Percentiles rank a stretch among this genome's conserved stretches.
phyloP scores from a whole-genome alignment of 2,888 invertebrate species.

The Chorisops tibialis region DNA sequence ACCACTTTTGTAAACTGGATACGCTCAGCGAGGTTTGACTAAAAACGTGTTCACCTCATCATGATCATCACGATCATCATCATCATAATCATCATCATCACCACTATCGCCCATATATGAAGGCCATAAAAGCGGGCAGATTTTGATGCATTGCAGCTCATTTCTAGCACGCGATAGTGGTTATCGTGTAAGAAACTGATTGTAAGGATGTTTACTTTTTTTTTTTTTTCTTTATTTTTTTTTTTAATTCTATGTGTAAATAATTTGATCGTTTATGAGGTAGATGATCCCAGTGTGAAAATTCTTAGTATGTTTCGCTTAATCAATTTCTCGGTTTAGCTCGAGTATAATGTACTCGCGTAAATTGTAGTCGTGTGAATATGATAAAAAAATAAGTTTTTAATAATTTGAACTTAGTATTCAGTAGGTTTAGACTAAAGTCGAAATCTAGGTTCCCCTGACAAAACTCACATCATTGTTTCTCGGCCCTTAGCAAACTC shows the following conservation, averaged over 20 bases:
- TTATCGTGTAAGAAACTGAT: constrained; percentile 16
- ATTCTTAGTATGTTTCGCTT: constrained; percentile 2
- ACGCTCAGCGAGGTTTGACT: neutral
- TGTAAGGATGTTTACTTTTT: constrained; percentile 17
- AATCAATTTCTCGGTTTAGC: neutral
- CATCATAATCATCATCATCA: constrained; percentile 23
- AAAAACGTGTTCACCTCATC: constrained; percentile 25
- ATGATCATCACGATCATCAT: constrained; percentile 26
- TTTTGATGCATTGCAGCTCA: constrained; percentile 21
- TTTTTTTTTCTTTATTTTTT: too few species aligned
- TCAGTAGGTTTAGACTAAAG: too few species aligned
- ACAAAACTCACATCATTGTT: too few species aligned
- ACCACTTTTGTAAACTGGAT: constrained; percentile 3
- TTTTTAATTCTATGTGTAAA: too few species aligned
- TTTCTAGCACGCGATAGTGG: constrained; percentile 24
- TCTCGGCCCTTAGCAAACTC: too few species aligned
- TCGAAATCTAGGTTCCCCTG: too few species aligned
- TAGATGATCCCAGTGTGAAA: constrained; percentile 9
- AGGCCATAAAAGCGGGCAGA: neutral
- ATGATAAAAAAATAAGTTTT: too few species aligned
- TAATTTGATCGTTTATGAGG: neutral
- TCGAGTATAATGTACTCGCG: too few species aligned
- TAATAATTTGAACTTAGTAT: too few species aligned
- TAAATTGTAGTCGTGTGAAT: too few species aligned
- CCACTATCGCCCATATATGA: constrained; percentile 10